Percentiles rank a stretch among this genome's conserved stretches.
phyloP scores from a whole-genome alignment of 1,140 invertebrate genomes.

The Campoletis sonorensis region DNA sequence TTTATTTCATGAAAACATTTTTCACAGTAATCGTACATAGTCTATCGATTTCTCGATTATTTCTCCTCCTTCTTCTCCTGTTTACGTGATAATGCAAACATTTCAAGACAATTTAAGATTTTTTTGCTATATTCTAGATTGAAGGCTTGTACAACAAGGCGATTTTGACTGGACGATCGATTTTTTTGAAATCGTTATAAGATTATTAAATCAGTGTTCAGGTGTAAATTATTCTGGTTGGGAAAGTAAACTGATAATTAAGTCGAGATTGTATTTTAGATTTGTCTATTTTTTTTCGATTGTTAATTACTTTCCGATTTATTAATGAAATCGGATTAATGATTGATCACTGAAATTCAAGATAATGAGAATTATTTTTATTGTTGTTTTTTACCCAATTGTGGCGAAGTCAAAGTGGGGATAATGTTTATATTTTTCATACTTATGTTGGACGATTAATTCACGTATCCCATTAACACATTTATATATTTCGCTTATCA shows the following conservation, averaged over 20 bases:
- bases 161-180: neutral
- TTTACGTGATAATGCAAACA: neutral
- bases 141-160: neutral
- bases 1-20: slow-evolving; percentile 13
- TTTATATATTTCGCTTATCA: neutral
- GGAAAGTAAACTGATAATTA: neutral
- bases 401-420: too few relatives aligned
- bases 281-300: neutral
- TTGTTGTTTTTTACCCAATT: too few relatives aligned
- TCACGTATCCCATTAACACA: neutral
- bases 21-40: slow-evolving; percentile 7
- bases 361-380: neutral
- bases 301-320: neutral
- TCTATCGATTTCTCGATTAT: slow-evolving; percentile 16
- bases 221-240: too few relatives aligned
- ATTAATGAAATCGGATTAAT: too few relatives aligned
- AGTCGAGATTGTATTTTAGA: neutral
- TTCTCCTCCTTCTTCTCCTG: neutral
- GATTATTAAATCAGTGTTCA: neutral
- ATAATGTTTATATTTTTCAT: neutral
- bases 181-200: neutral
- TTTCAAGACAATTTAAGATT: neutral
- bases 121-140: slow-evolving; percentile 8
- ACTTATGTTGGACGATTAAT: neutral
- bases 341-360: neutral